Conservation (phyloP, 2,113 vertebrate genomes). For the Eolophus roseicapilla region DNA sequence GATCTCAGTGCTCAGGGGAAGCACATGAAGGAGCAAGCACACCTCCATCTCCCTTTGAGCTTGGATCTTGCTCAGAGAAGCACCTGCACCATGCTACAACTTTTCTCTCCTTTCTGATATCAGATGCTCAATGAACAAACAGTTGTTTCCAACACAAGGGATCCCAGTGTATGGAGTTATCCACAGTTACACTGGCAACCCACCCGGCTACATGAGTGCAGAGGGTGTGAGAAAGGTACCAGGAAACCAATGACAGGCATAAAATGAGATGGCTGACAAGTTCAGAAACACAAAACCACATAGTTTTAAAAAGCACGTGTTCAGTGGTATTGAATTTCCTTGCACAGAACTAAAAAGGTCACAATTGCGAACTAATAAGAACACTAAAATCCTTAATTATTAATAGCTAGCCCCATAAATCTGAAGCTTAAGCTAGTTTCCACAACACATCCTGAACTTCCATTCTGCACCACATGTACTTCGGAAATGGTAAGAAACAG, state of each 20-base stretch:
- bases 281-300: neutral
- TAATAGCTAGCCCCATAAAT: neutral
- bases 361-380: neutral
- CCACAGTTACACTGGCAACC: neutral
- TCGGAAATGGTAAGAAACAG: neutral
- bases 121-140: neutral
- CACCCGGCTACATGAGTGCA: neutral
- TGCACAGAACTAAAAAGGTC: neutral
- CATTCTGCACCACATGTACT: neutral
- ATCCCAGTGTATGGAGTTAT: neutral
- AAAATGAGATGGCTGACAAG: neutral
- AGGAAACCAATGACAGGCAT: neutral
- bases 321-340: neutral
- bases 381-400: neutral
- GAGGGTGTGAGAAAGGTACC: neutral
- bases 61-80: too few relatives aligned
- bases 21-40: neutral
- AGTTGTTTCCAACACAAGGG: neutral
- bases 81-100: neutral
- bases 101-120: neutral
- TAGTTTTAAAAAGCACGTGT: fast-evolving
- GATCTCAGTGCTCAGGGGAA: neutral
- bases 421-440: neutral
- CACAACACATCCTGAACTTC: neutral
- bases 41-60: neutral